phyloP scores from a whole-genome alignment of 2,797 vertebrate genomes.

The Harpagifer antarcticus region DNA sequence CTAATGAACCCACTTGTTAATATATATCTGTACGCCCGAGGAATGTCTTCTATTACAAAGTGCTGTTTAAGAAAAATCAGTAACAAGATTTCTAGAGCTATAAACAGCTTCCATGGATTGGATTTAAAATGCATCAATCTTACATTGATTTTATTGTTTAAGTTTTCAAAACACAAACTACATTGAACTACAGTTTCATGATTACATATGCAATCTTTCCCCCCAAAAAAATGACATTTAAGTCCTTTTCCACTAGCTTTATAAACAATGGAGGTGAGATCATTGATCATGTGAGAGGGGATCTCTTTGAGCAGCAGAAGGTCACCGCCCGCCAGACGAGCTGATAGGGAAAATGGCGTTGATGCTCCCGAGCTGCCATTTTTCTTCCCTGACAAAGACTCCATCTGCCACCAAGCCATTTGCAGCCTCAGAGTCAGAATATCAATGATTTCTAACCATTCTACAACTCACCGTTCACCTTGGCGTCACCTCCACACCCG shows the following conservation, averaged over 20 bases:
- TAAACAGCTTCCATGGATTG: slow-evolving; percentile 25
- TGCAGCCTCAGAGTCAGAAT: slow-evolving; percentile 94
- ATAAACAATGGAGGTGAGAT: slow-evolving; percentile 82
- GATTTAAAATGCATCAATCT: not conserved
- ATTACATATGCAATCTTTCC: slow-evolving; percentile 39
- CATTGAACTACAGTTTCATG: slow-evolving; percentile 24
- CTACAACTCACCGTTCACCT: slow-evolving; percentile 91
- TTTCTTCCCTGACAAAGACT: slow-evolving; percentile 98
- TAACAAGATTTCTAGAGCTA: slow-evolving; percentile 13
- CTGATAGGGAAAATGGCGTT: slow-evolving; percentile 86
- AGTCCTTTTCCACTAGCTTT: slow-evolving; percentile 66
- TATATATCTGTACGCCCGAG: slow-evolving; percentile 19
- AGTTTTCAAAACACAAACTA: slow-evolving; percentile 14
- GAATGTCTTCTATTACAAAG: slow-evolving; percentile 29
- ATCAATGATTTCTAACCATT: slow-evolving; percentile 96
- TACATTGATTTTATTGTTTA: not conserved
- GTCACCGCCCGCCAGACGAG: slow-evolving; percentile 87
- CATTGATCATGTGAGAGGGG: slow-evolving; percentile 84
- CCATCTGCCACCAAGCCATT: slow-evolving; percentile 96
- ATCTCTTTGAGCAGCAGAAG: slow-evolving; percentile 86
- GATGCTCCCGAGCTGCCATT: slow-evolving; percentile 91
- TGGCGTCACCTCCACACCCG: slow-evolving; percentile 90
- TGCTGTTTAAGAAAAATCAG: slow-evolving; percentile 35
- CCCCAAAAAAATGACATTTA: slow-evolving; percentile 59
- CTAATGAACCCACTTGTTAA: slow-evolving; percentile 43